Evolutionary conservation across 2,113 vertebrate species (phyloP).

Genomic region (Toxostoma redivivum): DNA sequence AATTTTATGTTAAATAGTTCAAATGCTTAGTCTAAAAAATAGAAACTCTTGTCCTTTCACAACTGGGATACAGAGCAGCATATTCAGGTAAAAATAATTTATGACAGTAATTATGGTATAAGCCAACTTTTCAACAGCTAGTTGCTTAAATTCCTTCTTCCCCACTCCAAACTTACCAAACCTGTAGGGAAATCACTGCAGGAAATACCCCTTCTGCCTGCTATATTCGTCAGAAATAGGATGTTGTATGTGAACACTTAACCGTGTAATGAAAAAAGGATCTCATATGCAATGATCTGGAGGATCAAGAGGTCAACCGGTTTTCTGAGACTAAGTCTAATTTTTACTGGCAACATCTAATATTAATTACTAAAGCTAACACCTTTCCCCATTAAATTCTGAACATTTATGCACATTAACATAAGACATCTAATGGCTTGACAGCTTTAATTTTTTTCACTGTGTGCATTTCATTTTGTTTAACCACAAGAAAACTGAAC

Average conservation of each 20-base stretch:
- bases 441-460: slow-evolving; percentile 41
- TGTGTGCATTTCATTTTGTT: slow-evolving; percentile 13
- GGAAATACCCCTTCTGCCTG: background rate
- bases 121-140: slow-evolving; percentile 29
- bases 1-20: background rate
- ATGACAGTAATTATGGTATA: slow-evolving; percentile 13
- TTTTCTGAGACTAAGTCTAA: slow-evolving; percentile 40
- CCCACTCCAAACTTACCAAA: background rate
- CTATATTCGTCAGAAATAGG: slow-evolving; percentile 34
- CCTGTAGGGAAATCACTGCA: slow-evolving; percentile 43
- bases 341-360: slow-evolving; percentile 51
- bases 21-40: slow-evolving; percentile 4
- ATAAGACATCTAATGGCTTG: slow-evolving; percentile 54
- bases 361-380: slow-evolving; percentile 62
- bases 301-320: slow-evolving; percentile 51
- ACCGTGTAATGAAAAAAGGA: slow-evolving; percentile 6
- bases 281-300: slow-evolving; percentile 26
- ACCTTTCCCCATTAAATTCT: slow-evolving; percentile 33
- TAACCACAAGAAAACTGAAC: slow-evolving; percentile 17
- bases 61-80: background rate
- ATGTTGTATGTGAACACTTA: background rate
- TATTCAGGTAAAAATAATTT: slow-evolving; percentile 43
- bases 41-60: background rate
- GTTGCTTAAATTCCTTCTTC: slow-evolving; percentile 22
- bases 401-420: slow-evolving; percentile 45